Base-by-base conservation (phyloP, 1,140 invertebrate genomes). In the Tyrophagus putrescentiae region DNA sequence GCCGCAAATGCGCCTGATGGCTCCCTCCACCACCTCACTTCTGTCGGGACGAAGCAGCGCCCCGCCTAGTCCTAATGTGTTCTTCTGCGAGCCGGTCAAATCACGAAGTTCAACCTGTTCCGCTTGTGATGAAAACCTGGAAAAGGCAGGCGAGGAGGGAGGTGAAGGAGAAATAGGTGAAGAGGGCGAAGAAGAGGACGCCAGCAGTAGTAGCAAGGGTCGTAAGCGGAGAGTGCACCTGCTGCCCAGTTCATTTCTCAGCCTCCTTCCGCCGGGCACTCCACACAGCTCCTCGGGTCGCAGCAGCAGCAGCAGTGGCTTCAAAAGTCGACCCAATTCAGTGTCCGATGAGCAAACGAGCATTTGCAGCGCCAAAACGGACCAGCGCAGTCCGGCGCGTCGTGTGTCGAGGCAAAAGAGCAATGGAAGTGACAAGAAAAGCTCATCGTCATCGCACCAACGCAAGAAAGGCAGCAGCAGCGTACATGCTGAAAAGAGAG, bases 201-300 rank as follows among this genome's bases (percentile, higher is more conserved):
- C 13, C 13, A 21, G 13, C 13, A 39, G 13, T 39, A 21, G 21
- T 13, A 39, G 36, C 36, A 39, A 21, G 13, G 21, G 21, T 13
- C 13, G 36, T 13, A 39, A 21, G 21, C 36, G 36, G 21, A 13
- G 45, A 48, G 21, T 21, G 9, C 45, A 48, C 18, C 45, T 48
- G 7, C 18, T 48, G 45, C 45, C 45, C 7, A 48, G 18, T 48
- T 48, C 45, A 7, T 48, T 48, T 21, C 45, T 48, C 18, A 48
- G 31, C 31, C 18, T 48, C 6, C 31, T 48, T 13, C 45, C 45
- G 9, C 45, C 45, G 13, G 45, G 45, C 9, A 48, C 45, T 7
- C 45, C 45, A 13, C 7, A 29, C 9, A 25, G 21, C 7, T 21
- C 21, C 9, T 29, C 21, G 13, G 31, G 45, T 48, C 7, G 45